Evolutionary conservation across 1,140 invertebrate genomes (phyloP).

Genomic region (Lepidurus packardi): DNA sequence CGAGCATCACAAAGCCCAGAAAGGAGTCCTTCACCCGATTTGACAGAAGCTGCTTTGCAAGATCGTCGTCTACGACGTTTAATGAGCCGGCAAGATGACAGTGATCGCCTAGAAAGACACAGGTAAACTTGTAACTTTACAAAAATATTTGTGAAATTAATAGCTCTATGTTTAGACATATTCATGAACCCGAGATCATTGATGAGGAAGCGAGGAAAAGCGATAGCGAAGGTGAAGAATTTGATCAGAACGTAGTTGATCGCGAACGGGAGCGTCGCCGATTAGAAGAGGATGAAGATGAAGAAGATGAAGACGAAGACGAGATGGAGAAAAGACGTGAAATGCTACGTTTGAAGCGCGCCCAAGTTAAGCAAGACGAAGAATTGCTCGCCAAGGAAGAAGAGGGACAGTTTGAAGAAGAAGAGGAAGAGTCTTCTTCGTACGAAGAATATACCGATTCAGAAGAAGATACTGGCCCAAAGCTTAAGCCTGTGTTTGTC

Average conservation of each 20-base stretch:
- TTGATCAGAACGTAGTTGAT: slow-evolving; percentile 40
- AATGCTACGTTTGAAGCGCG: slow-evolving; percentile 57
- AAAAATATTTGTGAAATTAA: not conserved
- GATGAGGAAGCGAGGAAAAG: slow-evolving; percentile 50
- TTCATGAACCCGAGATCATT: slow-evolving; percentile 66
- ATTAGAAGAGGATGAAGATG: slow-evolving; percentile 56
- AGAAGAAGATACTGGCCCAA: slow-evolving; percentile 77
- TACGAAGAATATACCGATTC: slow-evolving; percentile 82
- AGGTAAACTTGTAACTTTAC: slow-evolving; percentile 35
- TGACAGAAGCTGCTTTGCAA: slow-evolving; percentile 14
- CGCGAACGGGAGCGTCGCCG: slow-evolving; percentile 41
- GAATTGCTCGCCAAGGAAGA: slow-evolving; percentile 62
- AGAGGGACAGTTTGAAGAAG: slow-evolving; percentile 57
- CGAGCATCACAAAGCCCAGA: slow-evolving; percentile 23
- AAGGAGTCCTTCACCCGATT: slow-evolving; percentile 12
- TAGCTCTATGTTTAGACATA: slow-evolving; percentile 35
- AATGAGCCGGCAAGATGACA: slow-evolving; percentile 50
- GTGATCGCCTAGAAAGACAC: slow-evolving; percentile 50
- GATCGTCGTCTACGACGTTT: slow-evolving; percentile 37
- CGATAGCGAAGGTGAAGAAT: slow-evolving; percentile 45
- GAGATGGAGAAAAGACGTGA: slow-evolving; percentile 76
- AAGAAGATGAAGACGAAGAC: slow-evolving; percentile 56
- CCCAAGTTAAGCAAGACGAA: slow-evolving; percentile 62
- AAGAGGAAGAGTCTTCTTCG: slow-evolving; percentile 68
- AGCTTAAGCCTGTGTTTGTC: slow-evolving; percentile 96